Base-by-base conservation (phyloP, 1,140 invertebrate genomes). In the Drosophila elegans region DNA sequence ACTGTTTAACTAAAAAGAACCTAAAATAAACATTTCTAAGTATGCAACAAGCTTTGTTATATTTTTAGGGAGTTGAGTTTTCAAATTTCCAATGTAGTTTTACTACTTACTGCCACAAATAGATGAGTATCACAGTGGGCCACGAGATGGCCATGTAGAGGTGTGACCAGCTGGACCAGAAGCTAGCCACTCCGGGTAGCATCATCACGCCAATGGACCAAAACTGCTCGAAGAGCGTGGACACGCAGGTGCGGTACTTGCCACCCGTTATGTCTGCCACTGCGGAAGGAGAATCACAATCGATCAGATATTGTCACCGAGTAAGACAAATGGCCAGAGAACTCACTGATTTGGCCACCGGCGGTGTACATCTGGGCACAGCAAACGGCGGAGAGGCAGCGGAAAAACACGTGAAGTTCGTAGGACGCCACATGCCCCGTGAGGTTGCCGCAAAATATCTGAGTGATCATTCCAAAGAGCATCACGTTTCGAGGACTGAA, bases 161-260 rank as follows among this genome's bases (percentile, higher is more conserved):
- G 71, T 93, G 84, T 0, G 90, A 85, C 92, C 92, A 93, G 46
- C 84, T 93, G n/a, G 88, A 81, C 59, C 88, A 92, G 56, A 92
- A 93, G 45, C 92, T 92, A 11, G 92, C 91, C 4, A 93, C 78
- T 0, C 88, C 92, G 1, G 93, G 92, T 45, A 93, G 55, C 69
- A 93, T 78, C 71, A 93, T 93, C 4, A 93, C 91, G n/a, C 92
- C 93, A 46, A 93, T 84, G 2, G 93, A 93, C 93, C 93, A 93
- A 57, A 93, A 93, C 45, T 93, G 92, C 73, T 93, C 93, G 61
- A 93, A 93, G 1, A 93, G 80, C 2, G 91, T 91, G 2, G 74
- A 83, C 3, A 92, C 91, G 39, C 90, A 92, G 10, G 91, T 93
- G 46, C 89, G 90, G 54, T 92, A 88, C 16, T 90, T 92, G 9